Evolutionary conservation across 2,113 vertebrate genomes (phyloP), one percentile per base, ranked within the genome.

Genomic region (Eulemur macaco): DNA sequence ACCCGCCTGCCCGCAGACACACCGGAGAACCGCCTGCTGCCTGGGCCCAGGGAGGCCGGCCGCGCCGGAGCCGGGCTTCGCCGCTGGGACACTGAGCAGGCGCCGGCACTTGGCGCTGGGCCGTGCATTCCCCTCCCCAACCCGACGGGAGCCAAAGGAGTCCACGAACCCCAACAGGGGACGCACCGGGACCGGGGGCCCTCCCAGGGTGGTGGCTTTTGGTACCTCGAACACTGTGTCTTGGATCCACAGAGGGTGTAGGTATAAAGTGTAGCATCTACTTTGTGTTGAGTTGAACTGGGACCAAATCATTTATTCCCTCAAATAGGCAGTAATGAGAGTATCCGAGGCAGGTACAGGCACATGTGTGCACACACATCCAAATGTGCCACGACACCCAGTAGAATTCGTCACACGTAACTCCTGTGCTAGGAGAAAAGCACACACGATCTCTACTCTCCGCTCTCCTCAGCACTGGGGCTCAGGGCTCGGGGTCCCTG

Each of bases 321-420:
- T 34, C 50, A 21, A 47, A 10, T 0, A 20, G 39, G 50, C 23
- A 25, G n/a, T 23, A 2, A 45, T 17, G 64, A 80, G 73, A 27
- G 2, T 7, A 2, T 14, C n/a, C 7, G 10, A 5, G 0, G 21
- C 34, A n/a, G 2, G 0, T 8, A 10, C 2, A 9, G 7, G 4
- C 54, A 39, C 17, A 25, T 3, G 4, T 0, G 1, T 0, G 37
- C 64, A 8, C 37, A 1, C 18, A 0, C 54, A n/a, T 31, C 2
- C 17, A 58, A 29, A 64, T 1, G 9, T 18, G 23, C 25, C 13
- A 5, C 2, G 5, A 15, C 1, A 4, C 0, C 25, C 34, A 11
- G 17, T 23, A 25, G 73, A 42, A 45, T 3, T 45, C 50, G 34
- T 7, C 11, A 21, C 2, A 20, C 2, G 11, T 15, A 12, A 7